A percentile compares a stretch with the other conserved stretches of the same genome.
phyloP scores from a whole-genome alignment of 1,140 invertebrate species.

The Lysiphlebus fabarum region DNA sequence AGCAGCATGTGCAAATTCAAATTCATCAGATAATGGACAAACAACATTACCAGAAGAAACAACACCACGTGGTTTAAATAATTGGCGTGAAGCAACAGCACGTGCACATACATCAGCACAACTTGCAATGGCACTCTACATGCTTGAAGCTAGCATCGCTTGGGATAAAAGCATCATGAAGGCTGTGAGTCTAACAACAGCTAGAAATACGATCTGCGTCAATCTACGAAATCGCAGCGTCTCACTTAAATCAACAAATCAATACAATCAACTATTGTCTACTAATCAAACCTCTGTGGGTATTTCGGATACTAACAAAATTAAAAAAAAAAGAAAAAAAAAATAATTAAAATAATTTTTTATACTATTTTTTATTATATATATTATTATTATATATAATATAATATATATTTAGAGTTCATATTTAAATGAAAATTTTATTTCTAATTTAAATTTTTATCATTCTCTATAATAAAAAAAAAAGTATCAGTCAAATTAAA shows the following conservation, averaged over 20 bases:
- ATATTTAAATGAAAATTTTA: too few species aligned
- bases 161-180: slow-evolving; percentile 99
- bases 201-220: slow-evolving; percentile 50
- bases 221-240: slow-evolving; percentile 51
- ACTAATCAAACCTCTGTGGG: slow-evolving; percentile 52
- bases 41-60: slow-evolving; percentile 45
- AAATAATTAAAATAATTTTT: too few species aligned
- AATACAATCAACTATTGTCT: slow-evolving; percentile 52
- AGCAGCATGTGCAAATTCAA: slow-evolving; percentile 42
- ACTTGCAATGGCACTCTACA: slow-evolving; percentile 84
- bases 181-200: slow-evolving; percentile 74
- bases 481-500: too few species aligned
- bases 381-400: too few species aligned
- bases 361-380: too few species aligned
- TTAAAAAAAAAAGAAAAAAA: not conserved
- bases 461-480: too few species aligned
- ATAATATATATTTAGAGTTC: too few species aligned
- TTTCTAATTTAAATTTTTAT: too few species aligned
- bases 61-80: slow-evolving; percentile 68
- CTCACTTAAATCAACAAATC: slow-evolving; percentile 50
- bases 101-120: slow-evolving; percentile 83
- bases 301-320: slow-evolving; percentile 50
- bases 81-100: slow-evolving; percentile 85
- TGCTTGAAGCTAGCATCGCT: slow-evolving; percentile 86
- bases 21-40: slow-evolving; percentile 40